Base-by-base conservation (phyloP, 92 coral and sea anemone species). In the Palythoa grandiflora region DNA sequence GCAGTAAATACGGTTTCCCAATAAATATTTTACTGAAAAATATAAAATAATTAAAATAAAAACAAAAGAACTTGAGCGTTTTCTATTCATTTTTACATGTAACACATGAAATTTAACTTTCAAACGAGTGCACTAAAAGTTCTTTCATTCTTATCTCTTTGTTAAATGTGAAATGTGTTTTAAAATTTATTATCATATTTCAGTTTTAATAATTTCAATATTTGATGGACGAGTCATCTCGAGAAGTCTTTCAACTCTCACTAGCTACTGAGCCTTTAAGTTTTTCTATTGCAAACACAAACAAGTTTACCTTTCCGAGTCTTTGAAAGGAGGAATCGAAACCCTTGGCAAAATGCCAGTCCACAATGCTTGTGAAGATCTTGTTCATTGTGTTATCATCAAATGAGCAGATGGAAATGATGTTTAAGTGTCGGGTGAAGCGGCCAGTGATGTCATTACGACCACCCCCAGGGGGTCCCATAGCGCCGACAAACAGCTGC, bases 381-480 rank as follows among this genome's bases (percentile, higher is more conserved):
- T 93, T 97, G 51, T 92, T 97, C 95, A 97, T 91, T 36, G 99
- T 97, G 91, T 97, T 97, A 90, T 97, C 99, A 68, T 97, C 99
- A 80, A 97, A 97, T 75, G 98, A 95, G 83, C 96, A 96, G 88
- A 97, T 97, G n/a, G 98, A 95, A 73, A 97, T 93, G 76, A 97
- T 89, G 80, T 97, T 97, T 68, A 92, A 77, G 44, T 97, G 99
- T 12, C 99, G 96, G n/a, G 98, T 94, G 68, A 97, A 97, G 21
- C 99, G 96, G 39, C 96, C 95, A 37, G 97, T 91, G 93, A 97
- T 97, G 84, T 97, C 93, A 63, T 97, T 95, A 73, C 99, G 96
- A 38, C 99, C 99, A 2, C 99, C 99, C 38, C 99, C 99, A 10
- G 99, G 99, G 50, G 99, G 99, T 14, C 98, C 99, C 99, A 97